Base-by-base conservation (phyloP, 2,797 vertebrate species). In the Pagetopsis macropterus region DNA sequence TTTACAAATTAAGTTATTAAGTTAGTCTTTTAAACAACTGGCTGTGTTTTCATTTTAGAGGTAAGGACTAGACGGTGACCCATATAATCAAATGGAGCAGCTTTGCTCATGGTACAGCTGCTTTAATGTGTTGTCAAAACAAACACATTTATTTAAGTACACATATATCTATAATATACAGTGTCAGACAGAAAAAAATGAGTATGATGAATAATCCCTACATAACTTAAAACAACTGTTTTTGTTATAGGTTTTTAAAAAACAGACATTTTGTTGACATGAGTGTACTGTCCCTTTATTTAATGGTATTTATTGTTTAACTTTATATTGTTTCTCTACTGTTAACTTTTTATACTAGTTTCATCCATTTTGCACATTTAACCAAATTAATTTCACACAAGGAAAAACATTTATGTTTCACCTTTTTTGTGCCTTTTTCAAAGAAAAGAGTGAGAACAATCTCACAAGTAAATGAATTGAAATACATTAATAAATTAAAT, bases 121-220 rank as follows among this genome's bases (percentile, higher is more conserved):
- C 75, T 68, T 80, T 80, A 23, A 62, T 4, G n/a, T 72, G 76
- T 76, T 78, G 21, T 57, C 63, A 85, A 3, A 72, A 72, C 61
- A 76, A 63, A 75, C 51, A 62, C n/a, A 46, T 69, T 49, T 7
- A 65, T 72, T 61, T 5, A 41, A 55, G 45, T 16, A 51, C 13
- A 19, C 6, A 1, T 15, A 19, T 50, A 13, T 31, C 2, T 3
- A 11, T 61, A 74, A 40, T 14, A 56, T 7, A 46, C 43, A 15
- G 19, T 71, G 51, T 46, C 51, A 67, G 37, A 23, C 4, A 15
- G 3, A 59, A 1, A 41, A 1, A 23, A 16, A 12, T 37, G 27
- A 52, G 9, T 31, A 23, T 13, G 23, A 72, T 52, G 45, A 12
- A 43, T 37, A 3, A 65, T 31, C 15, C n/a, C n/a, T 14, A 27